These are phyloP conservation scores for Calliopum simillimum DNA, from an alignment of 2,888 invertebrate genomes.

Conservation along the genomic window DNA sequence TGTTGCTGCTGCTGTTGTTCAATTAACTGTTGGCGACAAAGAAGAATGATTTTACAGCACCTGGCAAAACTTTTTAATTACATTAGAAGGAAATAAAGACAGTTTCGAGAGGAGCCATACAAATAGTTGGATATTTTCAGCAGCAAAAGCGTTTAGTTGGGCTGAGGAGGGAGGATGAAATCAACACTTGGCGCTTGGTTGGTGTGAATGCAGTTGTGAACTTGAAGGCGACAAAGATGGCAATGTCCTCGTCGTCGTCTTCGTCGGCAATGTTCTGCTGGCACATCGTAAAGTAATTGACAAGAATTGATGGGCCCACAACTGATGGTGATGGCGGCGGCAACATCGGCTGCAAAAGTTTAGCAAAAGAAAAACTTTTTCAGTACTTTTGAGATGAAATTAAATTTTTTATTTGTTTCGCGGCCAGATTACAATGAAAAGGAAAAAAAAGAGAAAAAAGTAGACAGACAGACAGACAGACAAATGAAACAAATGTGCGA, in stretches of 20 bases:
- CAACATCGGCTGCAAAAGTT: slow-evolving; percentile 9
- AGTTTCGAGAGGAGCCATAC: not conserved
- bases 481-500: not conserved
- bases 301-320: slow-evolving; percentile 26
- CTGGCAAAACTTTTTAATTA: slow-evolving; percentile 33
- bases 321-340: not conserved
- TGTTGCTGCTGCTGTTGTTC: slow-evolving; percentile 19
- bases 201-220: too few species aligned
- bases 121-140: too few species aligned
- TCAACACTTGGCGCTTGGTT: too few species aligned
- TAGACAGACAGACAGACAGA: too few species aligned
- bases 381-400: too few species aligned
- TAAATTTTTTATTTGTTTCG: too few species aligned
- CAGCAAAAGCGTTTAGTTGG: too few species aligned
- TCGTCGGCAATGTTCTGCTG: not conserved
- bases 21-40: slow-evolving; percentile 17
- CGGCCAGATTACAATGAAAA: too few species aligned
- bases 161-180: too few species aligned
- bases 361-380: not conserved
- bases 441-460: too few species aligned
- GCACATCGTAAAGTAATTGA: slow-evolving; percentile 21
- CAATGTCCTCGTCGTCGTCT: too few species aligned
- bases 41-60: slow-evolving; percentile 25
- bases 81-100: slow-evolving; percentile 13
- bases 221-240: too few species aligned